Evolutionary conservation across 2,888 invertebrate species (phyloP).

Genomic region (Phorcus lineatus): DNA sequence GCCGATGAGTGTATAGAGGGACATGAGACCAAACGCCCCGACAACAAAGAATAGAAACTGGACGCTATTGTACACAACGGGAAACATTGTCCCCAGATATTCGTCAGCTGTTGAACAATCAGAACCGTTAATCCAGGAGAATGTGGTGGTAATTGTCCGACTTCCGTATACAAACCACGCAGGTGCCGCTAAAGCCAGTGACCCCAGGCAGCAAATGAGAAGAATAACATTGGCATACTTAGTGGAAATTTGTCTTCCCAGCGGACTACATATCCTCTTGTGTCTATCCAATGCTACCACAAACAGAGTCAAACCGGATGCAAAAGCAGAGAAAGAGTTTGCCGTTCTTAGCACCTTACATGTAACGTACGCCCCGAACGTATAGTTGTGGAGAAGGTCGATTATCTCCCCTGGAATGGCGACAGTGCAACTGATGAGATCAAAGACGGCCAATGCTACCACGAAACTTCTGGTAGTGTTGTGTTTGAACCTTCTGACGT

Average conservation of each 20-base stretch:
- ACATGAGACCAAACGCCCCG: constrained; percentile 35
- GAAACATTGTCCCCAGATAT: constrained; percentile 30
- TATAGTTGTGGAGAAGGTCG: constrained; percentile 27
- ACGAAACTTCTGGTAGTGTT: constrained; percentile 30
- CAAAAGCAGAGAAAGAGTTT: constrained; percentile 44
- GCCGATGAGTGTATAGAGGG: constrained; percentile 38
- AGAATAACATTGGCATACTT: constrained; percentile 26
- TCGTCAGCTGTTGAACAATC: constrained; percentile 41
- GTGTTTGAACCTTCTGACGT: constrained; percentile 19
- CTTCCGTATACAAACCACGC: constrained; percentile 36
- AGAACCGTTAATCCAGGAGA: constrained; percentile 32
- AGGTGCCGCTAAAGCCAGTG: constrained; percentile 33
- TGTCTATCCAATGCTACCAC: constrained; percentile 45
- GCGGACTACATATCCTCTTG: constrained; percentile 18
- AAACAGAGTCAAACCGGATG: constrained; percentile 43
- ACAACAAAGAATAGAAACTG: constrained; percentile 37
- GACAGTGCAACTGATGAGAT: constrained; percentile 27
- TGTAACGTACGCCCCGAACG: constrained; percentile 18
- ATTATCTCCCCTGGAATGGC: constrained; percentile 32
- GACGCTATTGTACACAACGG: constrained; percentile 36
- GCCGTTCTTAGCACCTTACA: constrained; percentile 38
- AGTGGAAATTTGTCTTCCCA: constrained; percentile 12
- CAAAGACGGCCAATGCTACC: constrained; percentile 18
- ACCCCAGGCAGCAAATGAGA: constrained; percentile 9
- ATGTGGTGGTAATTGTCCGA: constrained; percentile 28